A percentile compares a stretch with the other conserved stretches of the same genome.
Evolutionary conservation across 1,140 invertebrate species (phyloP).

Genomic region (Varroa destructor): DNA sequence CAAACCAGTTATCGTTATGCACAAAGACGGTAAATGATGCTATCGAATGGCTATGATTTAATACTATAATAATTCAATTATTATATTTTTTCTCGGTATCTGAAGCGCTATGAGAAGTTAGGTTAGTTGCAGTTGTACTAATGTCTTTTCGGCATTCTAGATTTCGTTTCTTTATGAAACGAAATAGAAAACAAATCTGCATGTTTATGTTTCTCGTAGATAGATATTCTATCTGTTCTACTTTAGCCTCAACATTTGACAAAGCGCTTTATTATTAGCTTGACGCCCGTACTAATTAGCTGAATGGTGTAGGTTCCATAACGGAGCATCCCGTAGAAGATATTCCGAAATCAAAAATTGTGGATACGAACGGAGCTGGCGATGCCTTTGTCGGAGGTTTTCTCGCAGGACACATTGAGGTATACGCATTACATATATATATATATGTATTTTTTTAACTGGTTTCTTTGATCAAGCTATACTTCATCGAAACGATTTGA

Average conservation of each 20-base stretch:
- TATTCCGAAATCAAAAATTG: neutral
- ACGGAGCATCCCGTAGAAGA: neutral
- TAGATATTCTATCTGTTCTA: no score
- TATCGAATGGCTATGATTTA: no score
- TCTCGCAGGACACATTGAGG: constrained; percentile 15
- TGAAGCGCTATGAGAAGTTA: neutral
- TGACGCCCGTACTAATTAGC: no score
- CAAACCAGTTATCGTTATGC: neutral
- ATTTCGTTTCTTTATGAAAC: neutral
- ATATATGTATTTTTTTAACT: no score
- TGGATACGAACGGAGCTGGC: constrained; percentile 23
- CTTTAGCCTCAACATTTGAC: no score
- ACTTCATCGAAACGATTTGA: no score
- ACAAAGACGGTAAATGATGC: neutral
- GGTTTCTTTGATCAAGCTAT: no score
- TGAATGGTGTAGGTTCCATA: neutral
- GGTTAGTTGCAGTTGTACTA: neutral
- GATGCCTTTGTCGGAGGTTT: constrained; percentile 15
- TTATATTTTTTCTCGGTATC: no score
- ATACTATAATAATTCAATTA: no score
- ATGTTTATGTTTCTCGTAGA: no score
- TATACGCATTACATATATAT: neutral
- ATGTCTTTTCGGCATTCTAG: neutral
- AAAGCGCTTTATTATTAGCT: no score
- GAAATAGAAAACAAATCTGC: neutral